Evolutionary conservation across 2,797 vertebrate species (phyloP).

Genomic region (Peromyscus attwateri): DNA sequence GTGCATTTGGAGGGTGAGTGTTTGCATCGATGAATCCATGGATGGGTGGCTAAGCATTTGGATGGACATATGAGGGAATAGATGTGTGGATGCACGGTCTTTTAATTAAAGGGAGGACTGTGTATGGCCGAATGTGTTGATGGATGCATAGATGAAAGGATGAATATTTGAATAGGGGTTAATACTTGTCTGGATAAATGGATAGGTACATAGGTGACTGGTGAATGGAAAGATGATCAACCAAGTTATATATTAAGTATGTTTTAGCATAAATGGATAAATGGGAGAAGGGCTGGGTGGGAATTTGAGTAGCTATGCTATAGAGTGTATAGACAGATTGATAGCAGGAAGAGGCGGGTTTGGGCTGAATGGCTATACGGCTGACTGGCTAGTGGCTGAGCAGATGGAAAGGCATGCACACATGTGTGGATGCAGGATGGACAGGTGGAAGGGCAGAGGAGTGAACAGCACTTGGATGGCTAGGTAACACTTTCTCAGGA

Average conservation of each 20-base stretch:
- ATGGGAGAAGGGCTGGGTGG: neutral
- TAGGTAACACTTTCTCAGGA: neutral
- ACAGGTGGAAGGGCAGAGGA: neutral
- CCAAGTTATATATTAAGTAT: neutral
- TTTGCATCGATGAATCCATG: neutral
- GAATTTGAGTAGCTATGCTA: neutral
- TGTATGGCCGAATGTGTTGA: neutral
- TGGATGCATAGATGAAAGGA: neutral
- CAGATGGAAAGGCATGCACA: neutral
- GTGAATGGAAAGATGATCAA: neutral
- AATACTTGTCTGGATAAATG: neutral
- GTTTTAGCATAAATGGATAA: neutral
- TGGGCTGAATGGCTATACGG: neutral
- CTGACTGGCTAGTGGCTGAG: neutral
- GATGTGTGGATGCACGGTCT: neutral
- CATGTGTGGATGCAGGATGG: neutral
- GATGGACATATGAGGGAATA: neutral
- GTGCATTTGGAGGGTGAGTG: neutral
- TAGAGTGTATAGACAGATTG: neutral
- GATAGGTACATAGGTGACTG: neutral
- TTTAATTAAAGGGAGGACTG: neutral
- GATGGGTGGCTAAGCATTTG: neutral
- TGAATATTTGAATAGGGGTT: neutral
- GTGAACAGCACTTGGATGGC: neutral
- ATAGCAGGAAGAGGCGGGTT: neutral